Evolutionary conservation across 1,140 invertebrate genomes (phyloP).

Genomic region (Drosophila sturtevanti): DNA sequence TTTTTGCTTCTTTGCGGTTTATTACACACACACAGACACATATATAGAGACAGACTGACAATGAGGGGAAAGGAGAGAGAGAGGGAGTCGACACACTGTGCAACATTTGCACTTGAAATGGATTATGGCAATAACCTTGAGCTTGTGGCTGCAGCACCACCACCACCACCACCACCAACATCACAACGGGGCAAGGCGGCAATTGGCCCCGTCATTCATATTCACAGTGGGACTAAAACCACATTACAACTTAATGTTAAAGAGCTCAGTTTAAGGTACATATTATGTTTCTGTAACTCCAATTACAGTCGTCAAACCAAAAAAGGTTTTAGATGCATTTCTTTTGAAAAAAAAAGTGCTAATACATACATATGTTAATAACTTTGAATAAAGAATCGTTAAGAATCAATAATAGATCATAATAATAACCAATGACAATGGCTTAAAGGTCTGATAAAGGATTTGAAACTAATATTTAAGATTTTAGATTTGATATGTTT

Average conservation of each 20-base stretch:
- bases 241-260: neutral
- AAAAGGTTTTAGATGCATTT: no score
- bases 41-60: neutral
- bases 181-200: conserved; percentile 2
- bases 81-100: conserved; percentile 38
- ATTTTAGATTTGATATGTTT: no score
- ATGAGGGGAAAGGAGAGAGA: neutral
- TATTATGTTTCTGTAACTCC: neutral
- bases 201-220: conserved; percentile 14
- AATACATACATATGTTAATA: no score
- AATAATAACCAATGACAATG: no score
- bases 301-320: neutral
- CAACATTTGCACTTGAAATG: conserved; percentile 80
- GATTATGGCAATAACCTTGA: conserved; percentile 81
- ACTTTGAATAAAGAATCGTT: no score
- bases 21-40: conserved; percentile 9
- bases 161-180: neutral
- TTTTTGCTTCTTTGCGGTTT: conserved; percentile 38
- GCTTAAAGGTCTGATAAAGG: no score
- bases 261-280: neutral
- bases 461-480: no score
- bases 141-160: conserved; percentile 52
- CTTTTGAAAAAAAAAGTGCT: no score
- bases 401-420: no score
- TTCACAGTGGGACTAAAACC: conserved; percentile 12